phyloP scores from a whole-genome alignment of 2,888 invertebrate genomes.

The Machimus rusticus region DNA sequence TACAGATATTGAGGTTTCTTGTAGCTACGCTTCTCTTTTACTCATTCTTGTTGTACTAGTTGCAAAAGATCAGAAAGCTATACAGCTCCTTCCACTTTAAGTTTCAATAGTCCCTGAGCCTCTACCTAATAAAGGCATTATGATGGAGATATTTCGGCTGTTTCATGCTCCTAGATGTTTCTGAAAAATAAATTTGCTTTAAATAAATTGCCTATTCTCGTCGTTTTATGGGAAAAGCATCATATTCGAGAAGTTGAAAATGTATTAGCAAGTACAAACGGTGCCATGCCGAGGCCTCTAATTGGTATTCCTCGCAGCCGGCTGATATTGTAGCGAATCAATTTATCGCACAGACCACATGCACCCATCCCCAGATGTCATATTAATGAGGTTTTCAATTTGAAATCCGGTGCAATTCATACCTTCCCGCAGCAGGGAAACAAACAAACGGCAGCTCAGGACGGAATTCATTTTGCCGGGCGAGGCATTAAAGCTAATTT shows the following conservation, averaged over 20 bases:
- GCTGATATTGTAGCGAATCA: slow-evolving; percentile 3
- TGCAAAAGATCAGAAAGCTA: not conserved
- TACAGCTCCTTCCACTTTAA: not conserved
- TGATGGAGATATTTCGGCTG: not conserved
- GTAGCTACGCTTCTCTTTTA: not conserved
- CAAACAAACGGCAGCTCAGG: not conserved
- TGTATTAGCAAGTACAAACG: not conserved
- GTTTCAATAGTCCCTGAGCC: not conserved
- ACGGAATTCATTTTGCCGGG: not conserved
- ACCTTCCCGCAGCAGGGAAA: not conserved
- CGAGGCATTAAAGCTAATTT: not conserved
- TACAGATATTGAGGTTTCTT: not conserved
- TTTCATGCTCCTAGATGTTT: not conserved
- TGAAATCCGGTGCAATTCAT: not conserved
- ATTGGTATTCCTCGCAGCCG: slow-evolving; percentile 7
- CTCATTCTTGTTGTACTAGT: not conserved
- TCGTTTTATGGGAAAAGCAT: not conserved
- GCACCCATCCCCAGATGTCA: not conserved
- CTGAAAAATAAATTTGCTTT: not conserved
- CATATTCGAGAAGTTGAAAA: not conserved
- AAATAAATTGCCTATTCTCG: not conserved
- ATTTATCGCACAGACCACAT: not conserved
- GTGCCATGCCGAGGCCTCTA: not conserved
- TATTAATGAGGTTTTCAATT: slow-evolving; percentile 14
- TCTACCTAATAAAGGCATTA: not conserved